Evolutionary conservation across 2,113 vertebrate species (phyloP).

Genomic region (Heteronetta atricapilla): DNA sequence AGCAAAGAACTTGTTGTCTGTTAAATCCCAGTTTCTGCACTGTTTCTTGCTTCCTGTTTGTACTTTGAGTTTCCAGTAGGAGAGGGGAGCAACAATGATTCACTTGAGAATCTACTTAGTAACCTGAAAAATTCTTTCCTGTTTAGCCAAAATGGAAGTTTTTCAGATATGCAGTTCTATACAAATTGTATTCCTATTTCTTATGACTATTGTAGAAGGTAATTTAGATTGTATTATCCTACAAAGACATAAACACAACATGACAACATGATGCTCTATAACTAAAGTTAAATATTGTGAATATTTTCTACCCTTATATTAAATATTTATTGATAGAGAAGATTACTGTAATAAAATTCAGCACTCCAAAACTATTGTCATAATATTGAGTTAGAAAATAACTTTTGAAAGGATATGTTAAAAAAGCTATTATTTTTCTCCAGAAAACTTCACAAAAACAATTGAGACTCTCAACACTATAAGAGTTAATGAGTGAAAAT

Average conservation of each 20-base stretch:
- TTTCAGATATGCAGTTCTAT: background rate
- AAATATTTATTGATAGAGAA: background rate
- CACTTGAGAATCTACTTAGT: background rate
- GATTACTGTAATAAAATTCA: background rate
- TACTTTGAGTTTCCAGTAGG: background rate
- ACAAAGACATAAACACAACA: background rate
- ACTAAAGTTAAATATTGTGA: background rate
- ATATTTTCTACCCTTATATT: background rate
- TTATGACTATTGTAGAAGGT: background rate
- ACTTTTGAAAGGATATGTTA: background rate
- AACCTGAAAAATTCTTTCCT: background rate
- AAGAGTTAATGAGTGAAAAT: background rate
- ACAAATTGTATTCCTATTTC: background rate
- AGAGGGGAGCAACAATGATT: background rate
- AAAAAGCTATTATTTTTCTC: background rate
- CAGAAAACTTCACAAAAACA: conserved; percentile 23
- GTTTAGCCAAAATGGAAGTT: background rate
- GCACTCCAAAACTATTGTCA: background rate
- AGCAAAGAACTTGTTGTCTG: background rate
- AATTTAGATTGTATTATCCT: background rate
- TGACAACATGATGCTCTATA: background rate
- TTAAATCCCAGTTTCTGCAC: background rate
- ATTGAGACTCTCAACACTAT: conserved; percentile 6
- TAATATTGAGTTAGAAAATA: background rate
- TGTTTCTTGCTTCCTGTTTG: background rate